Conservation (phyloP, 2,797 vertebrate genomes). For the Momotus momota region DNA sequence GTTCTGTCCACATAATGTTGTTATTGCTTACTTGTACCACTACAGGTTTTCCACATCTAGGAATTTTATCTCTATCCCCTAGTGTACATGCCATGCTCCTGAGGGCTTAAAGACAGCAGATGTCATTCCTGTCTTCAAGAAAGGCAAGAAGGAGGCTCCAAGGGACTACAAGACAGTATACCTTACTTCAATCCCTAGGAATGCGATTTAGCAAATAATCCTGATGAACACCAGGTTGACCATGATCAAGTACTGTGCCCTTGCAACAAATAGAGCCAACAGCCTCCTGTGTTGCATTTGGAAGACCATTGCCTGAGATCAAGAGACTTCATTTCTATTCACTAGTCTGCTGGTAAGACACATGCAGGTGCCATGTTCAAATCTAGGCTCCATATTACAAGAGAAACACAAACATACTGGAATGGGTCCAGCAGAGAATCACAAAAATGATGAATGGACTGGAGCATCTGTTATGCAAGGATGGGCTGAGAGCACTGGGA, state of each 20-base stretch:
- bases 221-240: background rate
- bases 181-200: background rate
- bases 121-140: background rate
- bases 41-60: background rate
- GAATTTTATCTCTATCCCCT: background rate
- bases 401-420: background rate
- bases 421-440: background rate
- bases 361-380: background rate
- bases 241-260: background rate
- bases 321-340: background rate
- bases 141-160: background rate
- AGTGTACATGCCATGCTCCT: background rate
- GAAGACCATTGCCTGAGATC: background rate
- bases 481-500: background rate
- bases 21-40: background rate
- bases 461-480: rapidly evolving
- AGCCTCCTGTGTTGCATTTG: background rate
- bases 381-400: background rate
- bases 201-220: background rate
- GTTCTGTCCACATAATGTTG: background rate
- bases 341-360: background rate
- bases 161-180: background rate
- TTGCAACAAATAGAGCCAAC: background rate
- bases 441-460: background rate
- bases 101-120: background rate